Base-by-base conservation (phyloP, 2,113 vertebrate genomes). In the Ia io region DNA sequence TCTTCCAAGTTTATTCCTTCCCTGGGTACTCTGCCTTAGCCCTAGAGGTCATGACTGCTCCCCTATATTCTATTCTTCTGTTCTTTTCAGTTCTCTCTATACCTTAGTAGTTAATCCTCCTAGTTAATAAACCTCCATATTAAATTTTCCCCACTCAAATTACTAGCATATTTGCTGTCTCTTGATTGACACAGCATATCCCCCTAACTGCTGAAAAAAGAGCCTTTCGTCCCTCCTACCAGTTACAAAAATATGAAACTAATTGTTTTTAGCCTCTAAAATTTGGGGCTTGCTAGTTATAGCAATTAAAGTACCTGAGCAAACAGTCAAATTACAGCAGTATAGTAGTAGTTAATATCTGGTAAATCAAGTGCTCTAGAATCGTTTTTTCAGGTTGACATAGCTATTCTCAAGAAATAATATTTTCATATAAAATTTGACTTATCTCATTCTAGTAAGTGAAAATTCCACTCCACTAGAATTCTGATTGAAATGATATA, bases 161-260 rank as follows among this genome's bases (percentile, higher is more conserved):
- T 74, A 67, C 47, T 69, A 35, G 17, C 59, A 14, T 30, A n/a
- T 59, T 44, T 87, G 77, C 42, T 65, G 13, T 49, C 16, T 78
- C 61, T 35, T 77, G 32, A 44, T 3, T 37, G 23, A 71, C 83
- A 17, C 1, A 61, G 18, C n/a, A 53, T 9, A 65, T 16, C 14
- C 35, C 8, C 47, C 49, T n/a, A 37, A 73, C 18, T 35, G 11
- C n/a, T 79, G 59, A 9, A 32, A 23, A 73, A 84, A 74, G 47
- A 40, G 25, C 44, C 28, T 86, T 28, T 14, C 0, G 0, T 22
- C 49, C 5, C 59, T 17, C 9, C 6, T 6, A 47, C 47, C 28
- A 18, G 22, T 80, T 49, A 67, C 25, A 85, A 7, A 5, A 30
- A 13, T n/a, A 42, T n/a, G 13, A 85, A 85, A 85, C 23, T 70